Evolutionary conservation across 2,113 vertebrate genomes (phyloP).

Genomic region (Pituophis catenifer): DNA sequence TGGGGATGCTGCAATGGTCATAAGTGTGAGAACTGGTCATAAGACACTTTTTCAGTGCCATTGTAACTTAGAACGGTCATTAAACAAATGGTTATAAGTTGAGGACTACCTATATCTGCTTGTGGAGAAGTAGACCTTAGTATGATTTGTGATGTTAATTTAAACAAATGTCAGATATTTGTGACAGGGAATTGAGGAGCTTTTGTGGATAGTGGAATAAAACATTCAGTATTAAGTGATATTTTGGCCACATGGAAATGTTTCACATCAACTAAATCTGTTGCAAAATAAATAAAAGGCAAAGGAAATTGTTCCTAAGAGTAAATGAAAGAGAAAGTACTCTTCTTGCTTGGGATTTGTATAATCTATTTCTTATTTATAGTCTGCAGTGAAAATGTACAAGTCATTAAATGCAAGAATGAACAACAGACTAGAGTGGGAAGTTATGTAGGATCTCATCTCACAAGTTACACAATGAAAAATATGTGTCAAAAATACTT

Average conservation of each 20-base stretch:
- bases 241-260: constrained; percentile 45
- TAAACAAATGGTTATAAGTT: not conserved
- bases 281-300: constrained; percentile 29
- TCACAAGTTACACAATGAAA: not conserved
- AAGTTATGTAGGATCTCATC: not conserved
- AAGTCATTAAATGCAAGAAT: constrained; percentile 5
- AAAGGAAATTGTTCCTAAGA: constrained; percentile 38
- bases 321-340: constrained; percentile 27
- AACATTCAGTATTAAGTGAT: constrained; percentile 35
- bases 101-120: not conserved
- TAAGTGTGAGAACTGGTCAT: not conserved
- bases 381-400: not conserved
- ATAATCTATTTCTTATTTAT: constrained; percentile 12
- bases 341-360: not conserved
- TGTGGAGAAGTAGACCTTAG: not conserved
- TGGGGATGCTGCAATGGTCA: not conserved
- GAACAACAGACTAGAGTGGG: constrained; percentile 3
- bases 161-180: not conserved
- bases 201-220: not conserved
- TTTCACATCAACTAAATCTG: constrained; percentile 40
- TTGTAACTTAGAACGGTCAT: not conserved
- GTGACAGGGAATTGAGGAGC: not conserved
- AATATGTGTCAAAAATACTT: not conserved
- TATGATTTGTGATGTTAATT: not conserved
- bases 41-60: not conserved